Conservation (phyloP, 2,888 invertebrate genomes). For the Caenorhabditis japonica region DNA sequence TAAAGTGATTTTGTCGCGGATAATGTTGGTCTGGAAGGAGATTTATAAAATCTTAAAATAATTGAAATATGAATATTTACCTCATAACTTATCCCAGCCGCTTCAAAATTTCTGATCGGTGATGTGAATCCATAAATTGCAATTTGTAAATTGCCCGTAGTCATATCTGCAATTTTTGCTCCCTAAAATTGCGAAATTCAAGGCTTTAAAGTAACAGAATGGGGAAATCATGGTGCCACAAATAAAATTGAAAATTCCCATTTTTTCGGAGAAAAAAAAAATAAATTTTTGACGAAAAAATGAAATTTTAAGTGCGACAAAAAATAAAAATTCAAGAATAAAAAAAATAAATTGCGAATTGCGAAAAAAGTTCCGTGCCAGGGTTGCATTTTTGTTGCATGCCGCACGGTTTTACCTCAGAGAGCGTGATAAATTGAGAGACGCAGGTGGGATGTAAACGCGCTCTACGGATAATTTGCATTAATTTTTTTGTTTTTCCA, state of each 20-base stretch:
- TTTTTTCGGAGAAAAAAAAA: neutral
- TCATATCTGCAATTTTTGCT: conserved; percentile 40
- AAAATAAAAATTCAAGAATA: neutral
- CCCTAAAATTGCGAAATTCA: no score
- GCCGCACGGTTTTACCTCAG: conserved; percentile 30
- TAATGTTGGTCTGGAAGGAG: conserved; percentile 30
- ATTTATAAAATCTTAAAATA: neutral
- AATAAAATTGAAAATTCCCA: neutral
- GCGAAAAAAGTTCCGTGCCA: conserved; percentile 19
- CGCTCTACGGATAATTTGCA: conserved; percentile 14
- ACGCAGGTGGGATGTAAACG: conserved; percentile 28
- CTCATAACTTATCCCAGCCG: conserved; percentile 71
- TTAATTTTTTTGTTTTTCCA: neutral
- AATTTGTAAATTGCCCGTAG: conserved; percentile 53
- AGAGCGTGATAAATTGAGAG: conserved; percentile 3
- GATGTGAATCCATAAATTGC: conserved; percentile 69
- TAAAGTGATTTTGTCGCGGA: conserved; percentile 67
- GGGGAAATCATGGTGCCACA: no score
- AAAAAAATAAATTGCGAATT: conserved; percentile 3
- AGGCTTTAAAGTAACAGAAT: no score
- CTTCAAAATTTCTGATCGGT: conserved; percentile 56
- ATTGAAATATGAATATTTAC: conserved; percentile 18
- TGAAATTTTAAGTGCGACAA: neutral
- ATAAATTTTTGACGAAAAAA: neutral
- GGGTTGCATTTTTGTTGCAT: conserved; percentile 21